Evolutionary conservation across 2,113 vertebrate genomes (phyloP), one percentile per base, ranked within the genome.

Genomic region (Spheniscus mendiculus): DNA sequence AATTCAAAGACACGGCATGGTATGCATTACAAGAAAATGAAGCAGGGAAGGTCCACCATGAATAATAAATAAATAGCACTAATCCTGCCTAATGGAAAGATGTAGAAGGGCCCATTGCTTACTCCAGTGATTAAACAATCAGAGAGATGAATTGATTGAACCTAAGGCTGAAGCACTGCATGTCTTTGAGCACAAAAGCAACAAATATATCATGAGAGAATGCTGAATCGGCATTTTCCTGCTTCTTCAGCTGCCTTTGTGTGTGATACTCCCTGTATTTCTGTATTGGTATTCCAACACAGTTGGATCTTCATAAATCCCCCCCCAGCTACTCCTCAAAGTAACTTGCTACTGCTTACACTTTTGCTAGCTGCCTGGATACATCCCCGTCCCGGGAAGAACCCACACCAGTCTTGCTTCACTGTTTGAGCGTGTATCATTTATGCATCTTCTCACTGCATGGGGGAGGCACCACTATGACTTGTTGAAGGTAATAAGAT

Each of bases 11-110:
- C 38, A 44, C 4, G 3, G 4, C 20, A 2, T 1, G 19, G 52
- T 21, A 20, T 3, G 22, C 13, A 8, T 42, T 9, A 2, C 55
- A 74, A 36, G 5, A 21, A 45, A 38, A 62, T 2, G 7, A 61
- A 73, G 4, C 0, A 0, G 38, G 38, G 12, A 6, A n/a, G 55
- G 25, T 10, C 40, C 61, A 34, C 18, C 5, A 4, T 18, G 56
- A 52, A 25, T 87, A 87, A 66, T 12, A 72, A 71, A 36, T 3
- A 9, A 29, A 4, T 1, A 61, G 29, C 25, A n/a, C 42, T 26
- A 18, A 22, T 22, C 71, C 55, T 73, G 50, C 44, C 44, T 12
- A 7, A 27, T 2, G n/a, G 50, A 45, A 53, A 40, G 55, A 15
- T 13, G 45, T 5, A 71, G 50, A 22, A 45, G 38, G 40, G 50